Evolutionary conservation across 2,888 invertebrate species (phyloP).

Genomic region (Acronicta psi): DNA sequence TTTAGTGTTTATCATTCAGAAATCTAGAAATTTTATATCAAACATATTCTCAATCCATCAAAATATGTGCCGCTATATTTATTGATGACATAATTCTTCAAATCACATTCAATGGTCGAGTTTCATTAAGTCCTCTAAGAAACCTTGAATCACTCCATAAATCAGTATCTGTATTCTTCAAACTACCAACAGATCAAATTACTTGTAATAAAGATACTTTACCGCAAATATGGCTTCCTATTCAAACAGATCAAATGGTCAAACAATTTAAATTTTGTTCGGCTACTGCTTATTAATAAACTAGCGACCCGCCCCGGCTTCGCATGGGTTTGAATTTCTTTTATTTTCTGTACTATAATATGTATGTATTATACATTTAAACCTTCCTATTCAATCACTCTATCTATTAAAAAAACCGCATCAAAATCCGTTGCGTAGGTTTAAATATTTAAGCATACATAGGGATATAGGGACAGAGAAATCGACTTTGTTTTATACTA

Average conservation of each 20-base stretch:
- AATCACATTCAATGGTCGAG: slow-evolving; percentile 23
- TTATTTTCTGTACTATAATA: too few species aligned
- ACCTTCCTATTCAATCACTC: too few species aligned
- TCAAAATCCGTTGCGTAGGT: too few species aligned
- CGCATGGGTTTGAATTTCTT: too few species aligned
- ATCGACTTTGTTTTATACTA: too few species aligned
- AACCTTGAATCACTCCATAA: slow-evolving; percentile 24
- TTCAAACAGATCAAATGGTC: slow-evolving; percentile 2
- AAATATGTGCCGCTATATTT: slow-evolving; percentile 2
- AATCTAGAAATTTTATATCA: too few species aligned
- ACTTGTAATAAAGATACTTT: slow-evolving; percentile 23
- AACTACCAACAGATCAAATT: slow-evolving; percentile 29
- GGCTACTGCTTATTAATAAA: slow-evolving; percentile 1
- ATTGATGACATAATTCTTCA: slow-evolving; percentile 35
- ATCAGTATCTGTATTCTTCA: slow-evolving; percentile 9
- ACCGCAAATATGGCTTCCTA: slow-evolving; percentile 38
- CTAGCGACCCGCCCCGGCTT: too few species aligned
- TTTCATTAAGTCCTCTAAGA: slow-evolving; percentile 14
- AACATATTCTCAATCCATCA: background rate
- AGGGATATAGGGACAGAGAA: too few species aligned
- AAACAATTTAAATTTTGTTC: background rate
- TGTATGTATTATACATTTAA: too few species aligned
- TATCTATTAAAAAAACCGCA: too few species aligned
- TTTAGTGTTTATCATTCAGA: background rate
- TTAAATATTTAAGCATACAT: too few species aligned